Evolutionary conservation across 2,888 invertebrate genomes (phyloP).

Genomic region (Dromius quadrimaculatus): DNA sequence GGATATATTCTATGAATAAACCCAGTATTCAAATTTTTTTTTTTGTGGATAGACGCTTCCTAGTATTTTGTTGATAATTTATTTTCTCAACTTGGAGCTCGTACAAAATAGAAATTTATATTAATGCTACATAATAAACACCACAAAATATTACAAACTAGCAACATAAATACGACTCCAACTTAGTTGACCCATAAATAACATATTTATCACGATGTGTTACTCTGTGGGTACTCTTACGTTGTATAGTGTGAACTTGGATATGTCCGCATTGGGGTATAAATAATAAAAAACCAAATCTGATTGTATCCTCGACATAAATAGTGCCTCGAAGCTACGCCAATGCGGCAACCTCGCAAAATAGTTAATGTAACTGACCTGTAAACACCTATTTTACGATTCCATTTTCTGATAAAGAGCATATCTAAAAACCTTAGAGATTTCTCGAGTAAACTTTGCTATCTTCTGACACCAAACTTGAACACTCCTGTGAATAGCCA

Average conservation of each 20-base stretch:
- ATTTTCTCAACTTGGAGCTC: too few species aligned
- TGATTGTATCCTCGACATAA: conserved; percentile 28
- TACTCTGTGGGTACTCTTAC: not conserved
- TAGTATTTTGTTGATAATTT: conserved; percentile 1
- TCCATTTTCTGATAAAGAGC: conserved; percentile 46
- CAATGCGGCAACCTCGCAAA: conserved; percentile 15
- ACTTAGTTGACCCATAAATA: not conserved
- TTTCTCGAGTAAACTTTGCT: conserved; percentile 25
- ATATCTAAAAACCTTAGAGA: conserved; percentile 43
- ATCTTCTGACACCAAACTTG: conserved; percentile 18
- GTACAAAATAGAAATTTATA: too few species aligned
- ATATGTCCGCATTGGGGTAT: not conserved
- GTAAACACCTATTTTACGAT: conserved; percentile 43
- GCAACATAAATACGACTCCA: not conserved
- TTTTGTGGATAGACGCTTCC: too few species aligned
- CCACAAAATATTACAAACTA: not conserved
- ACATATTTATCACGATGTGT: conserved; percentile 20
- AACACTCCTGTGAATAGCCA: conserved; percentile 15
- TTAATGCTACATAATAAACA: too few species aligned
- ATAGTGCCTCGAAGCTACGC: conserved; percentile 13
- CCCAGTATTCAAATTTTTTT: too few species aligned
- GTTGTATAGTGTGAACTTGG: not conserved
- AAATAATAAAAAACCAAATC: conserved; percentile 24
- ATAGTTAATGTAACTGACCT: conserved; percentile 41
- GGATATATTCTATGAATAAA: too few species aligned